Evolutionary conservation across 2,113 vertebrate genomes (phyloP), one percentile per base, ranked within the genome.

Genomic region (Calonectris borealis): DNA sequence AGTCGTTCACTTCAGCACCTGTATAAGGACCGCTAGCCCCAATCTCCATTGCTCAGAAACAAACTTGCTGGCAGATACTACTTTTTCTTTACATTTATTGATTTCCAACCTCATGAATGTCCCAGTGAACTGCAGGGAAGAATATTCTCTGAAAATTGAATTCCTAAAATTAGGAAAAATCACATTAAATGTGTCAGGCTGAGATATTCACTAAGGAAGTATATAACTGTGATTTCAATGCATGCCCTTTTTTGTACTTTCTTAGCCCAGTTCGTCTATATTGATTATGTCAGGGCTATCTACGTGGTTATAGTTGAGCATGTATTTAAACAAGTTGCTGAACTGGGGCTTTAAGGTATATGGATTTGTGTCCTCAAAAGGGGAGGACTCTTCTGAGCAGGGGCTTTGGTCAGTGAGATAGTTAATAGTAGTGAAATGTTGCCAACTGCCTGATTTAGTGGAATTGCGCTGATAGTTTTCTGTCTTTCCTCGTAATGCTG

Each of bases 1-100:
- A 94, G 92, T 88, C 83, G 29, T 57, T 82, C 20, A 36, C 62
- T 90, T 78, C 77, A 51, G 44, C 51, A 34, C 66, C 61, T 55
- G 34, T 25, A 0, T 17, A 27, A 54, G 58, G 70, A 29, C 57
- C 65, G 0, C 29, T 13, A 9, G 58, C 40, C 55, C 38, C 69
- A 2, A 2, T 6, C 78, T 66, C 51, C 51, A 5, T 36, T 5
- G 12, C 81, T 72, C 62, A 6, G 70, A 40, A 55, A 13, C 32
- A 55, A 84, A 89, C 61, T 95, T 62, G 19, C 5, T 16, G 79
- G 7, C n/a, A 62, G 19, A 75, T 12, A 5, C 13, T 38, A 9
- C 31, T 90, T 78, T 64, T 32, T 18, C 40, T 27, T 48, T 16
- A 3, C 16, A 1, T 29, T 62, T 64, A 32, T 79, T 42, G 57